phyloP scores from a whole-genome alignment of 2,113 vertebrate species.

The Epinephelus lanceolatus region DNA sequence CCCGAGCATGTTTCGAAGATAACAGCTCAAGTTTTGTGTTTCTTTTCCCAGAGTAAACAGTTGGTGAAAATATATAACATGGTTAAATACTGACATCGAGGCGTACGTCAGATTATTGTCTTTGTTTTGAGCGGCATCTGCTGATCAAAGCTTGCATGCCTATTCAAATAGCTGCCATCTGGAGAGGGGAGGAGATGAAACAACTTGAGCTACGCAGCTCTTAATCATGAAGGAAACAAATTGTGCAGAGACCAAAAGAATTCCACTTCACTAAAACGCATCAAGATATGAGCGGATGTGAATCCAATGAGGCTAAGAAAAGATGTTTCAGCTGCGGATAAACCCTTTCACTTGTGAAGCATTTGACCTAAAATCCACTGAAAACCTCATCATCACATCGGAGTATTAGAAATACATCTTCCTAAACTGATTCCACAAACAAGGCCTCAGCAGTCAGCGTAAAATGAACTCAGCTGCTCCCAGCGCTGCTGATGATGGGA shows the following conservation, averaged over 20 bases:
- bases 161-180: conserved; percentile 72
- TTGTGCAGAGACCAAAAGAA: conserved; percentile 50
- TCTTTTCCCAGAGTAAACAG: conserved; percentile 14
- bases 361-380: conserved; percentile 1
- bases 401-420: not conserved
- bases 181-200: conserved; percentile 59
- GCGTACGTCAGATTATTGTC: conserved; percentile 28
- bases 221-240: conserved; percentile 62
- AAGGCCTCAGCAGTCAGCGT: not conserved
- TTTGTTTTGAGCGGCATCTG: conserved; percentile 41
- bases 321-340: conserved; percentile 59
- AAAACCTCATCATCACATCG: conserved; percentile 20
- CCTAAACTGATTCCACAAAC: conserved; percentile 12
- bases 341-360: not conserved
- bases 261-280: conserved; percentile 35
- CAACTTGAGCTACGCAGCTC: conserved; percentile 49
- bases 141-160: conserved; percentile 61
- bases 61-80: not conserved
- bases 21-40: not conserved
- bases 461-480: conserved; percentile 10
- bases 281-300: conserved; percentile 1
- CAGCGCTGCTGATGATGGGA: conserved; percentile 27
- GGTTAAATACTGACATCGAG: conserved; percentile 2
- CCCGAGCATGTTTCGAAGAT: conserved; percentile 7
- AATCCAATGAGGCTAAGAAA: conserved; percentile 18